A percentile compares a stretch with the other conserved stretches of the same genome.
Evolutionary conservation across 30 jellyfish, hydroid and myxozoan species (phyloP).

Genomic region (Aurelia aurita complex sp. Pacific): DNA sequence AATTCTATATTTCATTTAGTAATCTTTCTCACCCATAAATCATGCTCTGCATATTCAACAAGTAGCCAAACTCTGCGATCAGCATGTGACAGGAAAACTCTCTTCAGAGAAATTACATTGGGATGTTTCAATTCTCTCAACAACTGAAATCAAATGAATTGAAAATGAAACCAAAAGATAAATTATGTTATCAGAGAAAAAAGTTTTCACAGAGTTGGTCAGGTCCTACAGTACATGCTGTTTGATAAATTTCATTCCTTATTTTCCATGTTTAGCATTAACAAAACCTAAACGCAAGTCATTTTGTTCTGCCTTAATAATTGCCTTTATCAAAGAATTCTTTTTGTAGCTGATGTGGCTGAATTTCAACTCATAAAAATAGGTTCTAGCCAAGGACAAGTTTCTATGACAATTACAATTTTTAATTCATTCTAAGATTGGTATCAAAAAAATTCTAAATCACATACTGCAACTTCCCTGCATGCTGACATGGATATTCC

Average conservation of each 20-base stretch:
- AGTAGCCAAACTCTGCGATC: slow-evolving; percentile 95
- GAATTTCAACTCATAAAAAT: too few relatives aligned
- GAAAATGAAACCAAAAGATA: background rate
- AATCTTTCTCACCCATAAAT: slow-evolving; percentile 81
- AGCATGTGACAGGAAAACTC: slow-evolving; percentile 92
- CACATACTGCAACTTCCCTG: slow-evolving; percentile 94
- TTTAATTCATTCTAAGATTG: too few relatives aligned
- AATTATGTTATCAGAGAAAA: too few relatives aligned
- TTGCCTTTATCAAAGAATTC: too few relatives aligned
- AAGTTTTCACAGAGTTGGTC: too few relatives aligned
- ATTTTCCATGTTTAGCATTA: background rate
- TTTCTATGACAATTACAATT: too few relatives aligned
- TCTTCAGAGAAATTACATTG: slow-evolving; percentile 81
- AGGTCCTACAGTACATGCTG: too few relatives aligned
- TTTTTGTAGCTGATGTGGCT: too few relatives aligned
- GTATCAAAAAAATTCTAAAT: too few relatives aligned
- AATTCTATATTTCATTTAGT: too few relatives aligned
- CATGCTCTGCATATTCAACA: slow-evolving; percentile 94
- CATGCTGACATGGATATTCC: slow-evolving; percentile 99
- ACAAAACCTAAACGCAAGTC: background rate
- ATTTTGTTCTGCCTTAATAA: too few relatives aligned
- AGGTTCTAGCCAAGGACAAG: too few relatives aligned
- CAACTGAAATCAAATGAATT: slow-evolving; percentile 43
- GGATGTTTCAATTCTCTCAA: slow-evolving; percentile 94
- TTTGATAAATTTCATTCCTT: background rate